Evolutionary conservation across 2,113 vertebrate genomes (phyloP), one percentile per base, ranked within the genome.

Genomic region (Accipiter virgatus): DNA sequence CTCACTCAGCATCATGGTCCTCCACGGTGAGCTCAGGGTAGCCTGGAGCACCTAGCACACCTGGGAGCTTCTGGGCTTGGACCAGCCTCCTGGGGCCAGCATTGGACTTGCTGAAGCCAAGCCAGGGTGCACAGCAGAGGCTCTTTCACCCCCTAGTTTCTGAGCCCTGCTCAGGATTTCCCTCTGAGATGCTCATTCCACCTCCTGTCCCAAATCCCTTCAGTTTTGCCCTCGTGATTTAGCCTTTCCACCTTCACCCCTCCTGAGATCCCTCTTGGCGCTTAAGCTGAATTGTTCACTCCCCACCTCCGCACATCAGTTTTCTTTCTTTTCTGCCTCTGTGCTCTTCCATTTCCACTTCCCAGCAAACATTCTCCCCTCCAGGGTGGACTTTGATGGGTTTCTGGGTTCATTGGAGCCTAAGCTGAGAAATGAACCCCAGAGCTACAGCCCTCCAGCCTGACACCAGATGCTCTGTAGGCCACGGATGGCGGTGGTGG

Each of bases 21-120:
- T 8, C 31, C 70, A 15, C 0, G 0, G 32, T 14, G 58, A 91
- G 13, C 23, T 74, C 62, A 2, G 2, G 55, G 19, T 8, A 82
- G 47, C 17, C 40, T 79, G 87, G 58, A 72, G 27, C 52, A 66
- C 10, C 10, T 38, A 74, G 56, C 43, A 82, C 2, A 7, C 31
- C 31, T 68, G 78, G 17, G 16, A 81, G 15, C 38, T 71, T 61
- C 83, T 91, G 34, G n/a, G 21, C 43, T 65, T 47, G 23, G 61
- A 67, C 13, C 43, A 68, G 34, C 10, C 19, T 62, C 8, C 14
- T 1, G 10, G 31, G 75, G 36, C 65, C 67, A 95, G 53, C 40
- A 12, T 5, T 68, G 62, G 3, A 45, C 18, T 36, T 32, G 16
- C 27, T 47, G 63, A 19, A 78, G 23, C 22, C 32, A 81, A 63